phyloP scores from a whole-genome alignment of 2,113 vertebrate species.

The Prunella fulvescens region DNA sequence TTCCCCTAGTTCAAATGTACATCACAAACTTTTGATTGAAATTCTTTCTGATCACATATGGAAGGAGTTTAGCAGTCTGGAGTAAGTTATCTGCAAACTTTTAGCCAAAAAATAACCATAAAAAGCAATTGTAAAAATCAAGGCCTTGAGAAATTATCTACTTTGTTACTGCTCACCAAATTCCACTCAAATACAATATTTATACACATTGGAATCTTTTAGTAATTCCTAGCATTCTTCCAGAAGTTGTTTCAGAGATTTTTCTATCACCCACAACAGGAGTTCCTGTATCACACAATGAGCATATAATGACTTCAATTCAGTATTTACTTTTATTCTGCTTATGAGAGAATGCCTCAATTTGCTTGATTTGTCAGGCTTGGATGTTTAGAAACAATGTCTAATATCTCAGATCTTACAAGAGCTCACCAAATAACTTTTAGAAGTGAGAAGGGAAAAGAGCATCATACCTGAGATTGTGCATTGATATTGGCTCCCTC shows the following conservation, averaged over 20 bases:
- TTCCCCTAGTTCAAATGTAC: background rate
- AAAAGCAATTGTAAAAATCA: background rate
- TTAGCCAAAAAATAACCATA: background rate
- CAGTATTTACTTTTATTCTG: background rate
- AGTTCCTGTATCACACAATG: background rate
- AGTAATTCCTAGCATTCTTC: background rate
- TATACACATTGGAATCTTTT: background rate
- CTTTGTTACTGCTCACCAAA: background rate
- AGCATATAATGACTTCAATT: background rate
- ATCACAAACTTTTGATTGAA: background rate
- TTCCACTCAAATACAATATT: background rate
- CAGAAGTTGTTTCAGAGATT: background rate
- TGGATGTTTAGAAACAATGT: background rate
- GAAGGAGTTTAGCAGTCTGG: background rate
- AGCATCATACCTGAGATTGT: slow-evolving; percentile 87
- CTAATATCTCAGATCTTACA: background rate
- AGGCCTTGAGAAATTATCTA: background rate
- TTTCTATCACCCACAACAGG: fast-evolving
- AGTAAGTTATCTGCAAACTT: background rate
- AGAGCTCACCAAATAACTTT: background rate
- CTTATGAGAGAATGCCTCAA: background rate
- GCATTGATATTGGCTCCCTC: slow-evolving; percentile 93
- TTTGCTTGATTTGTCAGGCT: background rate
- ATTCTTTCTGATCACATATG: background rate
- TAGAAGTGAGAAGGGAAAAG: background rate